Evolutionary conservation across 2,113 vertebrate genomes (phyloP).

Genomic region (Mesembrinibis cayennensis): DNA sequence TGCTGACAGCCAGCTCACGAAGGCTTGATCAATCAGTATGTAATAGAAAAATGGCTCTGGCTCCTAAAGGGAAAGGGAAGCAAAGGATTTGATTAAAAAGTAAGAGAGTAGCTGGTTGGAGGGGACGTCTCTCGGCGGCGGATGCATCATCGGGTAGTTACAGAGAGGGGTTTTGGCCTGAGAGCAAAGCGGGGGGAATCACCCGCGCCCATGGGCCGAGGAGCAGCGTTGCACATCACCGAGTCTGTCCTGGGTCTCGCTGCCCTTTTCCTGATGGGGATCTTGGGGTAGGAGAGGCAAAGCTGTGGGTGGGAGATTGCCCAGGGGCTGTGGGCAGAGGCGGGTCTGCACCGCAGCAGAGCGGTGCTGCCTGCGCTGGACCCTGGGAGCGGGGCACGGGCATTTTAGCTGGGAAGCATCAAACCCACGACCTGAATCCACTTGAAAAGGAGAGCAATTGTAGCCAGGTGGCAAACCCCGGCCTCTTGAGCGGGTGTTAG

Average conservation of each 20-base stretch:
- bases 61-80: constrained; percentile 10
- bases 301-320: background rate
- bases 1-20: background rate
- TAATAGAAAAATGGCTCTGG: constrained; percentile 28
- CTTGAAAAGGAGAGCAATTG: background rate
- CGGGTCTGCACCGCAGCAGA: rapidly evolving
- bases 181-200: background rate
- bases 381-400: rapidly evolving
- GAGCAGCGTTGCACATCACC: background rate
- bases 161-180: background rate
- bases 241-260: rapidly evolving
- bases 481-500: background rate
- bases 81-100: constrained; percentile 48
- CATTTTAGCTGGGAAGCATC: background rate
- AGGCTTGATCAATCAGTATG: constrained; percentile 42
- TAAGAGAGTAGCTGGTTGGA: background rate
- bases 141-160: background rate
- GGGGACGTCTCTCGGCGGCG: background rate
- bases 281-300: background rate
- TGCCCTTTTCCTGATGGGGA: background rate
- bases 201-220: background rate
- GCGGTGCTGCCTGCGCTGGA: rapidly evolving
- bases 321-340: background rate
- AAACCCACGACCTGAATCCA: background rate
- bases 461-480: background rate